Evolutionary conservation across 2,888 invertebrate species (phyloP), one percentile per base, ranked within the genome.

Genomic region (Byasa hedistus): DNA sequence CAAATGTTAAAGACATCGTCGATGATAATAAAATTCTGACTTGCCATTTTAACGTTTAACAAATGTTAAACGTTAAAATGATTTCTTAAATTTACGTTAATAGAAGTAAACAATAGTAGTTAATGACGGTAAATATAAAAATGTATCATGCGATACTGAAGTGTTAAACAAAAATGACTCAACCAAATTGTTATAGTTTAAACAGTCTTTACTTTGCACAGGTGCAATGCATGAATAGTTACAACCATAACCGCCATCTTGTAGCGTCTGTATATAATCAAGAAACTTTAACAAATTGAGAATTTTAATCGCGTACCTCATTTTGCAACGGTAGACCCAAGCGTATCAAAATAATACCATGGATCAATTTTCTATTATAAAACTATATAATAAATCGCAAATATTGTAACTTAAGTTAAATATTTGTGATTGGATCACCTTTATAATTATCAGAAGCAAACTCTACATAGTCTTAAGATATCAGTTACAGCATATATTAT

Each of bases 221-320:
- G 65, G 57, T 61, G 65, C 22, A n/a, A 48, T 17, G 51, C 19
- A 51, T 23, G 36, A 57, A 51, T 15, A 39, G 3, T 39, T 39
- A 51, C 54, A 55, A 57, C 32, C 55, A 64, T 55, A 22, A 52
- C 58, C 57, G 58, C 61, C 66, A 66, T 66, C 54, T 66, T 66
- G 65, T 65, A 62, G 58, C 27, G 21, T 15, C 22, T 52, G 36
- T 22, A 57, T 24, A 22, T 22, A 51, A 61, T 57, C 39, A 17
- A 59, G 27, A 54, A 54, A 62, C 39, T 65, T 56, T 65, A 51
- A 61, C 57, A 55, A 61, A 65, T 65, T 61, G 48, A 48, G 61
- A 65, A 61, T 65, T 57, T 65, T 57, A 61, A 57, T 57, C 51
- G 61, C n/a, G 57, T 3, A 24, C 22, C 32, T 32, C 32, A 57